These are phyloP conservation scores for Anseranas semipalmata DNA, from an alignment of 2,113 vertebrate genomes.

Conservation along the genomic window DNA sequence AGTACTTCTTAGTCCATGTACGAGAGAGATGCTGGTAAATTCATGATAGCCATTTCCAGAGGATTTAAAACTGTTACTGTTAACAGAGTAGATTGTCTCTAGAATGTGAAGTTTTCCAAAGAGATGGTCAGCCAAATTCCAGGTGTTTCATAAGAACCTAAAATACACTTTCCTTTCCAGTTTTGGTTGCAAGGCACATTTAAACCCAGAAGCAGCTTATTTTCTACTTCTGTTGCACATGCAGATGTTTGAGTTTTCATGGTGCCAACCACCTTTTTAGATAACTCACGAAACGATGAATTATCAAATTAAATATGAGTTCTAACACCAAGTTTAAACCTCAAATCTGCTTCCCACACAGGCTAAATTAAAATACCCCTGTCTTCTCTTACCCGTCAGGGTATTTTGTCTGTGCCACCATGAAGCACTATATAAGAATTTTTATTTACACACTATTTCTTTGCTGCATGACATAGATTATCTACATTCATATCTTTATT, in stretches of 20 bases:
- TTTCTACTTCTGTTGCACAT: not conserved
- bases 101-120: not conserved
- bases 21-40: not conserved
- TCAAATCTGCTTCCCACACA: not conserved
- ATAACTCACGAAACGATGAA: not conserved
- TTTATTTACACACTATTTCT: not conserved
- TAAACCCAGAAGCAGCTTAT: not conserved
- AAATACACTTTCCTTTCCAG: not conserved
- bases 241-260: not conserved
- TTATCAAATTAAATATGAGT: not conserved
- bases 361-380: not conserved
- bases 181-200: not conserved
- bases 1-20: not conserved
- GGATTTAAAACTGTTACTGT: not conserved
- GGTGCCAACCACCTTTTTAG: not conserved
- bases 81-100: not conserved
- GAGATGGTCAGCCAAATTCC: not conserved
- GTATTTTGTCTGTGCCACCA: not conserved
- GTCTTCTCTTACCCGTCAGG: not conserved
- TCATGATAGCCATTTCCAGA: not conserved
- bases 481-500: not conserved
- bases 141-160: not conserved
- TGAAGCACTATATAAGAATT: not conserved
- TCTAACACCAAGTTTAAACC: not conserved
- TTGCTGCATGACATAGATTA: not conserved